Conservation (phyloP, 1,140 invertebrate genomes). For the Cephus cinctus region DNA sequence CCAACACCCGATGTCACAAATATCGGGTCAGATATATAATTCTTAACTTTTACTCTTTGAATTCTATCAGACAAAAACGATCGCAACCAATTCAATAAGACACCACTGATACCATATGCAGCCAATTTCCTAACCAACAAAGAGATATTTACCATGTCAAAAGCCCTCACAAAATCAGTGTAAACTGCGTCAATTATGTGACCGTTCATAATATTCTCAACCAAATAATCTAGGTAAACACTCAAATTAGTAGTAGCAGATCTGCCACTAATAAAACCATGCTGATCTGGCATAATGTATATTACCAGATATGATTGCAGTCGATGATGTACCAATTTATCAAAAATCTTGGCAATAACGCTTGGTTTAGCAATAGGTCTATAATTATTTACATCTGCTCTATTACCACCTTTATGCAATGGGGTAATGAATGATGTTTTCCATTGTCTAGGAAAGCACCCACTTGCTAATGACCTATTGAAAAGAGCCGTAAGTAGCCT, state of each 20-base stretch:
- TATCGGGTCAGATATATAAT: not conserved
- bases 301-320: not conserved
- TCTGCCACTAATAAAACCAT: no score
- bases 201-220: not conserved
- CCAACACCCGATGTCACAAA: not conserved
- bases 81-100: not conserved
- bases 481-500: not conserved
- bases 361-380: not conserved
- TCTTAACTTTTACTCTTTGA: not conserved
- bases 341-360: not conserved
- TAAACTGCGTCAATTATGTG: not conserved
- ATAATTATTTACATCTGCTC: not conserved
- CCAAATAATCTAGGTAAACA: not conserved
- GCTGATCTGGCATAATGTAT: not conserved
- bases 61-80: not conserved
- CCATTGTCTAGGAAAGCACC: not conserved
- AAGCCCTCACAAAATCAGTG: not conserved
- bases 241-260: not conserved
- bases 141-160: not conserved
- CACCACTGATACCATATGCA: not conserved
- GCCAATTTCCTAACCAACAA: not conserved
- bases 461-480: not conserved
- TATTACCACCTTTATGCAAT: not conserved
- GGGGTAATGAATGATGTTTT: not conserved
- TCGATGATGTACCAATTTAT: not conserved